Evolutionary conservation across 2,113 vertebrate genomes (phyloP).

Genomic region (Xiphophorus couchianus): DNA sequence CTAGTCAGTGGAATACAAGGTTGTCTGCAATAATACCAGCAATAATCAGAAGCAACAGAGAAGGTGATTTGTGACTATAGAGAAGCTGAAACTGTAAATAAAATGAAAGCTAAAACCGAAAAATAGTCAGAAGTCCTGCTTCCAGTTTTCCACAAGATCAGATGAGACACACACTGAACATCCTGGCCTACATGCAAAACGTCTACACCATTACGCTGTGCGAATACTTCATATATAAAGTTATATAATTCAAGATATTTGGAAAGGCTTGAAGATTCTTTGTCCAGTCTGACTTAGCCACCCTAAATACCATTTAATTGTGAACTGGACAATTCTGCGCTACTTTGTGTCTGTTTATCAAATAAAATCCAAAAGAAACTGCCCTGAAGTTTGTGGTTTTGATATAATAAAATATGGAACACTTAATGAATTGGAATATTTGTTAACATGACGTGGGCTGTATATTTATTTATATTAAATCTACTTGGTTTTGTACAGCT

Average conservation of each 20-base stretch:
- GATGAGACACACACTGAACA: no score
- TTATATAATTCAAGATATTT: no score
- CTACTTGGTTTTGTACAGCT: background rate
- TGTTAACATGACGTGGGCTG: background rate
- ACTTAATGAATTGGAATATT: background rate
- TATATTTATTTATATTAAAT: background rate
- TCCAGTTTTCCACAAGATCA: background rate
- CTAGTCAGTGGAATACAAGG: no score
- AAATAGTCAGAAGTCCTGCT: background rate
- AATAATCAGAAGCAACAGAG: no score
- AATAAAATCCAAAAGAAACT: no score
- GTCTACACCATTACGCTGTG: background rate
- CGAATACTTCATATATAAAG: background rate
- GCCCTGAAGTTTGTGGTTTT: background rate
- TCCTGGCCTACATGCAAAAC: background rate
- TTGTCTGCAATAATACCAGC: no score
- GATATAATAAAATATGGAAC: background rate
- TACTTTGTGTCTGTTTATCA: no score
- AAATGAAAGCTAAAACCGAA: background rate
- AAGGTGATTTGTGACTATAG: background rate
- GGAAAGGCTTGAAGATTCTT: no score
- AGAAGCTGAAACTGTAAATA: background rate
- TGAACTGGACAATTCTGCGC: no score
- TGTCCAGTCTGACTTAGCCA: no score
- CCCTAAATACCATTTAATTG: no score